Base-by-base conservation (phyloP, 1,140 invertebrate genomes). In the Nixonia krombeini region DNA sequence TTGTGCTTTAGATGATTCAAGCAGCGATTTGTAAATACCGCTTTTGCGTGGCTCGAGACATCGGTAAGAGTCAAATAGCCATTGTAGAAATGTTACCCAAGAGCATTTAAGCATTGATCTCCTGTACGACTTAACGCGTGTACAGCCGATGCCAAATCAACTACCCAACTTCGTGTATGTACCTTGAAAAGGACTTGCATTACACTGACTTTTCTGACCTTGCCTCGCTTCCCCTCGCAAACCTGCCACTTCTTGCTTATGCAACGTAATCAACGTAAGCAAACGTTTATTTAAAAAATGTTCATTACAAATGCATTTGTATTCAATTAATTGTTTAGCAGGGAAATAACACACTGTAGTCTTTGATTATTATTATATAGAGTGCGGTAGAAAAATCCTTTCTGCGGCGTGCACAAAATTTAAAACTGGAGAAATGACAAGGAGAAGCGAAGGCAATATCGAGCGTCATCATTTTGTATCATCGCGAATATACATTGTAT, bases 61-160 rank as follows among this genome's bases (percentile, higher is more conserved):
- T 21, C 44, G 50, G 61, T 21, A 23, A 55, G 40, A 46, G 12
- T 46, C 31, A 31, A 25, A 29, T 61, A 61, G 37, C n/a, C n/a
- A n/a, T 10, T 37, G 28, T 40, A 70, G 68, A 47, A 51, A 64
- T n/a, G 72, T 75, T 80, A 76, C 72, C 76, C 74, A 70, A 72
- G 61, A 56, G 35, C n/a, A n/a, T 77, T 75, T 65, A 75, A 81
- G 79, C 79, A 80, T 79, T 81, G 79, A 81, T 81, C 79, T 81
- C 77, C 77, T 82, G 77, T 82, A 79, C 77, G 64, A 78, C 38
- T 62, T 73, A 62, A 70, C 55, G 65, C 68, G 72, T 74, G 80
- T 82, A 80, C 78, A 82, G 77, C 80, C 77, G 78, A 82, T 80
- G 80, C 78, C 80, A 82, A 82, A 80, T 80, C 78, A 75, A 50